phyloP scores from a whole-genome alignment of 2,113 vertebrate genomes.

The Marmota monax region DNA sequence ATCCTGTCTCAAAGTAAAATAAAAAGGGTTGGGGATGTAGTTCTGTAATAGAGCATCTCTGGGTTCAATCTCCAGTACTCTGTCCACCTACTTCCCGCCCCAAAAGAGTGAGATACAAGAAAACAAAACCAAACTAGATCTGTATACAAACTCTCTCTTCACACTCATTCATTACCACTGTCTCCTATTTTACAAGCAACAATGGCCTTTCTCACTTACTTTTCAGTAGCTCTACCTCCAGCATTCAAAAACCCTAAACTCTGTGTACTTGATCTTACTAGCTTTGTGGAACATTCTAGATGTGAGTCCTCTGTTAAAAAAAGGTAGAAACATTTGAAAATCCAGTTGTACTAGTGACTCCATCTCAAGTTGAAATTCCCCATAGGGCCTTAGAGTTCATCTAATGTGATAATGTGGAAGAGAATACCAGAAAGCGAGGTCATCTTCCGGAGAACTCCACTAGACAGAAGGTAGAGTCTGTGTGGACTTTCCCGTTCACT shows the following conservation, averaged over 20 bases:
- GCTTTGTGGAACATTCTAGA: not conserved
- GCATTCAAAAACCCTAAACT: not conserved
- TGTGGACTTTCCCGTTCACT: not conserved
- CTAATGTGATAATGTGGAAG: not conserved
- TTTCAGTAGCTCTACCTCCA: not conserved
- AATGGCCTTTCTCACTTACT: not conserved
- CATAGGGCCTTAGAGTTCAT: not conserved
- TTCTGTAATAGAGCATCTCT: no score
- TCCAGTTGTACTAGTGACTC: constrained; percentile 29
- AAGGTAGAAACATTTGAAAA: constrained; percentile 38
- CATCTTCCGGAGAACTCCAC: not conserved
- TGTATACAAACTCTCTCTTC: not conserved
- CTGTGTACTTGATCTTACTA: not conserved
- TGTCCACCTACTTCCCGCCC: no score
- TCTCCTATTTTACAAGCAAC: not conserved
- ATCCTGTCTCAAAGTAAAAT: no score
- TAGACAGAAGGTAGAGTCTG: constrained; percentile 25
- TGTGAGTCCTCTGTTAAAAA: not conserved
- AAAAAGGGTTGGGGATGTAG: no score
- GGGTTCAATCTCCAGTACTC: no score
- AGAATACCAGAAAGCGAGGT: not conserved
- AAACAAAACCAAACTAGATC: not conserved
- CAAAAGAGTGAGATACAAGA: not conserved
- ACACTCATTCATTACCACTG: not conserved
- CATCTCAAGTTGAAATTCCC: constrained; percentile 51